phyloP scores from a whole-genome alignment of 2,888 invertebrate species.

The Oligia latruncula region DNA sequence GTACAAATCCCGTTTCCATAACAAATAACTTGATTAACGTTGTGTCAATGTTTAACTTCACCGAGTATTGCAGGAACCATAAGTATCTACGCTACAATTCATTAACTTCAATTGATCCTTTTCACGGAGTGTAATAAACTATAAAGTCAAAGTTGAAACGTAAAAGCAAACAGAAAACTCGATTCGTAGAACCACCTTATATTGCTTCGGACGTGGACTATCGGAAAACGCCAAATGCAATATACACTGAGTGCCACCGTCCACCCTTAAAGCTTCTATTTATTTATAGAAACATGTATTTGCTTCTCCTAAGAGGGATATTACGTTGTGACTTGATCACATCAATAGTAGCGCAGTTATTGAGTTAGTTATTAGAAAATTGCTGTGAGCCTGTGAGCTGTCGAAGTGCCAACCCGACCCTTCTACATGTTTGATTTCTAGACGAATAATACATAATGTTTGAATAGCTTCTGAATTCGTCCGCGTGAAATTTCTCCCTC shows the following conservation, averaged over 20 bases:
- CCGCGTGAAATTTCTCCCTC: too few relatives aligned
- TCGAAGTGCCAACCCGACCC: background rate
- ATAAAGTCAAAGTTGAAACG: constrained; percentile 30
- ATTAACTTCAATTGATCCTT: background rate
- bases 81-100: background rate
- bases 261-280: constrained; percentile 36
- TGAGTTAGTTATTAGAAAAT: constrained; percentile 31
- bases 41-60: background rate
- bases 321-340: constrained; percentile 33
- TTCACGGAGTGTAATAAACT: constrained; percentile 21
- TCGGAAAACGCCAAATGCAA: constrained; percentile 57
- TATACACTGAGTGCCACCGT: constrained; percentile 53
- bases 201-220: constrained; percentile 36
- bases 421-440: constrained; percentile 27
- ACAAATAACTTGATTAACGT: background rate
- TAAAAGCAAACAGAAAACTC: constrained; percentile 28
- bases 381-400: background rate
- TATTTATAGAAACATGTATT: constrained; percentile 43
- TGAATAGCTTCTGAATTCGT: too few relatives aligned
- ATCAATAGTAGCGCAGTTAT: constrained; percentile 30
- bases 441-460: constrained; percentile 11
- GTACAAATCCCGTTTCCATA: background rate
- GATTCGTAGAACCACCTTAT: constrained; percentile 10
- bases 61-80: background rate
- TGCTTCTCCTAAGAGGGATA: constrained; percentile 41